A percentile compares a stretch with the other conserved stretches of the same genome.
Conservation (phyloP, 2,888 invertebrate species). For the Germaria angustata region DNA sequence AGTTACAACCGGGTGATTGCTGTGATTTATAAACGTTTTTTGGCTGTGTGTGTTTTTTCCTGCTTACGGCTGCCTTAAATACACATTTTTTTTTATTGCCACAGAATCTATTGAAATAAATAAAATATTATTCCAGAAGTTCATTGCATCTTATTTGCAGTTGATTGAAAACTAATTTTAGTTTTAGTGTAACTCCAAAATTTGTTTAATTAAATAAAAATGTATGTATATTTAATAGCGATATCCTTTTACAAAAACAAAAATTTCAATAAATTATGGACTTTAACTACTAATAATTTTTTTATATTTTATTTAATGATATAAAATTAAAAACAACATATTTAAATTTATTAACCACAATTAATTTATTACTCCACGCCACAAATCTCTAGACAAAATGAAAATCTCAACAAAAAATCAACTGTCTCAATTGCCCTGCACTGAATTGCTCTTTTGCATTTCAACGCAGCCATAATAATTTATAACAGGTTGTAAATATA, state of each 20-base stretch:
- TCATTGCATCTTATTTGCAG: too few relatives aligned
- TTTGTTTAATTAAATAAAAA: neutral
- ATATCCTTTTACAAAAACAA: too few relatives aligned
- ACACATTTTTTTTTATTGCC: neutral
- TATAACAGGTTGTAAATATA: conserved; percentile 63
- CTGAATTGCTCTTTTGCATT: neutral
- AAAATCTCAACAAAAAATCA: conserved; percentile 22
- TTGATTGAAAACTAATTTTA: too few relatives aligned
- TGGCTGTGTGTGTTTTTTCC: too few relatives aligned
- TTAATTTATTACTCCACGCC: conserved; percentile 41
- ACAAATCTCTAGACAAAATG: conserved; percentile 31
- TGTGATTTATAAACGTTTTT: conserved; percentile 53
- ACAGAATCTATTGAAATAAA: conserved; percentile 32
- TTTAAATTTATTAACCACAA: conserved; percentile 31
- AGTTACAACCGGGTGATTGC: conserved; percentile 38
- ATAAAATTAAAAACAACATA: neutral
- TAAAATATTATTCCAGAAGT: too few relatives aligned
- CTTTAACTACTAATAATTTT: conserved; percentile 2
- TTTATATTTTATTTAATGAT: neutral
- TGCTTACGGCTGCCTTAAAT: too few relatives aligned
- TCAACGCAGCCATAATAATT: conserved; percentile 29
- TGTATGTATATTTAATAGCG: too few relatives aligned
- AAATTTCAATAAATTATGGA: too few relatives aligned
- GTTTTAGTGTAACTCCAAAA: too few relatives aligned
- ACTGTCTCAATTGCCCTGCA: neutral